These are phyloP conservation scores for Podarcis lilfordi DNA, from an alignment of 2,797 vertebrate genomes.

Conservation along the genomic window DNA sequence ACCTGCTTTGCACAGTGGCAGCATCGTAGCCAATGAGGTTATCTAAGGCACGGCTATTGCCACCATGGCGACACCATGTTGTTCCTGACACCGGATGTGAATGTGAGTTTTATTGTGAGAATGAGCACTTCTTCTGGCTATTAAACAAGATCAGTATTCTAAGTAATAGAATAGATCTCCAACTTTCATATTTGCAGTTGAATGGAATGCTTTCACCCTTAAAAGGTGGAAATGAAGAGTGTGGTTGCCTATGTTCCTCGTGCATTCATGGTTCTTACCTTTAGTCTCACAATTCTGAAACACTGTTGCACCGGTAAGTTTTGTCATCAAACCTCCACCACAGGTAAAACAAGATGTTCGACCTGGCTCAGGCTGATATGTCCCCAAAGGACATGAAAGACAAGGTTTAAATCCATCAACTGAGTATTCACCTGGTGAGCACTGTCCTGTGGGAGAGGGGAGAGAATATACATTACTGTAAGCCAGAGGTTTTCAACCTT, in stretches of 20 bases:
- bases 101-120: too few species aligned
- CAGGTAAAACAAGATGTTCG: slow-evolving; percentile 91
- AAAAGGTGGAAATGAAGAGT: background rate
- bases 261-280: slow-evolving; percentile 79
- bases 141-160: too few species aligned
- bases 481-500: too few species aligned
- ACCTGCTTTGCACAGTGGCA: slow-evolving; percentile 89
- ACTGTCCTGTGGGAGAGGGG: slow-evolving; percentile 83
- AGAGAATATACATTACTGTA: slow-evolving; percentile 33
- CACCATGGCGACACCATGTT: too few species aligned
- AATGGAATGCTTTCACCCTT: background rate
- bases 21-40: slow-evolving; percentile 93
- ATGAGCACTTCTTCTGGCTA: too few species aligned
- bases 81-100: too few species aligned
- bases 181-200: background rate
- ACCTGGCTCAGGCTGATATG: slow-evolving; percentile 91
- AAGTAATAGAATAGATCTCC: background rate
- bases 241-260: background rate
- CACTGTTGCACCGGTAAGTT: slow-evolving; percentile 80
- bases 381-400: slow-evolving; percentile 85
- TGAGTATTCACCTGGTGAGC: slow-evolving; percentile 90
- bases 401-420: slow-evolving; percentile 91
- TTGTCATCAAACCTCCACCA: slow-evolving; percentile 88
- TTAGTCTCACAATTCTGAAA: slow-evolving; percentile 97
- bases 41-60: slow-evolving; percentile 10